Base-by-base conservation (phyloP, 2,797 vertebrate species). In the Falco biarmicus region DNA sequence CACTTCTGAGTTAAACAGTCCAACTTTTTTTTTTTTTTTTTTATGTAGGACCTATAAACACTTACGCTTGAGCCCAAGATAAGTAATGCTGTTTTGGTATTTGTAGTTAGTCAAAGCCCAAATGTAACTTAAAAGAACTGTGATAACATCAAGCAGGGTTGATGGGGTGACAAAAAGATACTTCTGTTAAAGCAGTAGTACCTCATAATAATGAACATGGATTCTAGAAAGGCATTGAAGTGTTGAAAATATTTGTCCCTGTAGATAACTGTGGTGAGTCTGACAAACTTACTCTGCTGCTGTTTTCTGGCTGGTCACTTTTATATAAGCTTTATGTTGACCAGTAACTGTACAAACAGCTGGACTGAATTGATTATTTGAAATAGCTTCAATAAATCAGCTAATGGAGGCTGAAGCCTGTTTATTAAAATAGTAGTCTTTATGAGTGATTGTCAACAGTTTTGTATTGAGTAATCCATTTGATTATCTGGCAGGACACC, bases 351-450 rank as follows among this genome's bases (percentile, higher is more conserved):
- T 37, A 56, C 13, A n/a, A 95, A 48, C 80, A 94, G 77, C 57
- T 93, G 80, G 39, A 57, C 57, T 22, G 41, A 70, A 65, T 73
- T 82, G 63, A 73, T 83, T 71, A 31, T 80, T 89, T 75, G 61
- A 75, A 94, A 47, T 29, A 21, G 89, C 47, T 71, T 91, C 57
- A 59, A 31, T 91, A 93, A 77, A 94, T 95, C 77, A 68, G 34
- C 57, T 50, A 73, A 63, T 65, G 28, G 57, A 91, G 61, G 74
- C 53, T 69, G 87, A 83, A 91, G 56, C 50, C 41, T 53, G 25
- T 89, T 84, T 90, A 89, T 92, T 94, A 74, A 91, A 94, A 86
- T n/a, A 77, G 70, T 45, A 64, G 53, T 82, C 53, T 37, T 90
- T 90, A 54, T 57, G 61, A 87, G 50, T 93, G 81, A 89, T 94